A percentile compares a stretch with the other conserved stretches of the same genome.
These are phyloP conservation scores for Litoditis marina DNA, from an alignment of 2,888 invertebrate species.

Conservation along the genomic window DNA sequence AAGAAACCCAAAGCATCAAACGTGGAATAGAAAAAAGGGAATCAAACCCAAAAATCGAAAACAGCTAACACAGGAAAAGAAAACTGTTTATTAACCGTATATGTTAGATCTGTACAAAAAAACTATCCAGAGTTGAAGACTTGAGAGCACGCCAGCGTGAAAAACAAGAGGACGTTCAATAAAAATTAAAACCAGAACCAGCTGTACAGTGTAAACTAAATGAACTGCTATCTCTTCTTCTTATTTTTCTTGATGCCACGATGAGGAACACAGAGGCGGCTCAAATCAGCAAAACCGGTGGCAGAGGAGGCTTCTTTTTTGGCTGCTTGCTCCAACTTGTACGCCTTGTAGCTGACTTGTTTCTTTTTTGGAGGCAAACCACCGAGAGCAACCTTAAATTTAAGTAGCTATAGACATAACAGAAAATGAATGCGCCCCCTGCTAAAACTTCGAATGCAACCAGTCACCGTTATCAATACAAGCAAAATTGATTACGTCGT, in stretches of 20 bases:
- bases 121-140: not conserved
- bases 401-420: too few species aligned
- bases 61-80: not conserved
- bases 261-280: constrained; percentile 5
- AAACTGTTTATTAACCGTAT: not conserved
- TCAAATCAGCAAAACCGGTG: too few species aligned
- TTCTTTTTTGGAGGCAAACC: constrained; percentile 38
- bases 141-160: constrained; percentile 2
- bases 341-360: constrained; percentile 40
- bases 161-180: too few species aligned
- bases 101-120: not conserved
- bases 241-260: constrained; percentile 16
- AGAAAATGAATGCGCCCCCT: too few species aligned
- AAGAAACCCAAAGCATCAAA: too few species aligned
- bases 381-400: constrained; percentile 33
- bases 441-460: too few species aligned
- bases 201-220: not conserved
- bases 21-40: not conserved
- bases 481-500: too few species aligned
- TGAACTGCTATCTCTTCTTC: constrained; percentile 9
- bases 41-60: not conserved
- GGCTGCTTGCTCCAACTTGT: constrained; percentile 22
- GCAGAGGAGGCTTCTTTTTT: not conserved
- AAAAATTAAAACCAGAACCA: constrained; percentile 1
- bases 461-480: too few species aligned